Evolutionary conservation across 2,797 vertebrate species (phyloP).

Genomic region (Sebastes steindachneri): DNA sequence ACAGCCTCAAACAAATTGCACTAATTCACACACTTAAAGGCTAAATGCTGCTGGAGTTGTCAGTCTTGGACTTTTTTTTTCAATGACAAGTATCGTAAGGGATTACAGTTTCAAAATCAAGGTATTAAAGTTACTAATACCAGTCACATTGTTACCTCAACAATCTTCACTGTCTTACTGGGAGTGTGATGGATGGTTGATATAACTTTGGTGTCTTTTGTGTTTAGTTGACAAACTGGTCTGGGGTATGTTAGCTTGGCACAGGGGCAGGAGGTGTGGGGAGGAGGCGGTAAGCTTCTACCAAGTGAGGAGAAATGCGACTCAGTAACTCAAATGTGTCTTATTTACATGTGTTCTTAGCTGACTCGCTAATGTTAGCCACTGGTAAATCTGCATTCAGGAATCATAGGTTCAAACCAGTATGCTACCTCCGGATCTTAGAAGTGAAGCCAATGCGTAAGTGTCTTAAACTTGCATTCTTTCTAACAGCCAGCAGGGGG

Average conservation of each 20-base stretch:
- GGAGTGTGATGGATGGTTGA: background rate
- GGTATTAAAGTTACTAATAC: background rate
- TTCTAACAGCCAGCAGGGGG: no score
- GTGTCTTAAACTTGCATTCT: no score
- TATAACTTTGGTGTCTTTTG: background rate
- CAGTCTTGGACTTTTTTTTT: background rate
- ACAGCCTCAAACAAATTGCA: background rate
- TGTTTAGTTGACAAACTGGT: background rate
- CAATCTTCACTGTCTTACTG: background rate
- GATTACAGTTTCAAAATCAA: background rate
- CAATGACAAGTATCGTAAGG: background rate
- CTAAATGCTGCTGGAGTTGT: background rate
- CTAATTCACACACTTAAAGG: background rate
- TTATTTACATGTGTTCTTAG: background rate
- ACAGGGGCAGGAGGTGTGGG: background rate
- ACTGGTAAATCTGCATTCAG: background rate
- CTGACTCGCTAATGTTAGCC: background rate
- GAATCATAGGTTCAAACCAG: background rate
- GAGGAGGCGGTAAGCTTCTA: background rate
- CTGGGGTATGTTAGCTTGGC: background rate
- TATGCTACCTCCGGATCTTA: fast-evolving
- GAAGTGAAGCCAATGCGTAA: no score
- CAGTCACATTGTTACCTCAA: background rate
- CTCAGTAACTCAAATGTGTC: background rate
- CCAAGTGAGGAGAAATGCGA: background rate